Base-by-base conservation (phyloP, 2,797 vertebrate genomes). In the Iguana delicatissima region DNA sequence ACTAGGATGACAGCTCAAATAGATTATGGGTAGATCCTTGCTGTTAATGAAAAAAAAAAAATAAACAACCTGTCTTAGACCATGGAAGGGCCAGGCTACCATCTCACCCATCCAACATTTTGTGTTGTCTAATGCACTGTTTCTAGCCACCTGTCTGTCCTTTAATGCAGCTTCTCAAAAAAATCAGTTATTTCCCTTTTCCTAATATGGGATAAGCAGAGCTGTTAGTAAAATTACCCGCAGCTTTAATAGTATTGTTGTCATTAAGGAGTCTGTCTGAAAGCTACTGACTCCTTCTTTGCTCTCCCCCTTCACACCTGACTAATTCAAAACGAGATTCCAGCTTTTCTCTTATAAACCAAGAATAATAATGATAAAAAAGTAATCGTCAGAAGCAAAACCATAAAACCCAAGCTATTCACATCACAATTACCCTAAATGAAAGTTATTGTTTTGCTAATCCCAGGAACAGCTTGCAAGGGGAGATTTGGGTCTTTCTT, bases 371-470 rank as follows among this genome's bases (percentile, higher is more conserved):
- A 91, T 90, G 90, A 90, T 90, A 84, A 92, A 92, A 87, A 59
- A 89, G 46, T 87, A 89, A 85, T 92, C 87, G 52, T 94, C 91
- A 92, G 92, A 95, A 95, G 93, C 92, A 89, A 83, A 89, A 89
- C 76, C 90, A 89, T 82, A 90, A 94, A 89, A 89, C 95, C 91
- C 42, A 91, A 95, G 94, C n/a, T 62, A 96, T 59, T 88, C 96
- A 95, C 95, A 96, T 87, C 93, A 97, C 97, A 97, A 96, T 98
- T 96, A 96, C 96, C 96, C 94, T 96, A 96, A 97, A 98, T 96
- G 97, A 98, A 97, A 98, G 97, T 97, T 97, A 97, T 97, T 97
- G 96, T 97, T 97, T 95, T 96, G 95, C 95, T 97, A 98, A 98
- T 97, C 97, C 96, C 0, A 0, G 93, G 96, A 97, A 97, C 98